Evolutionary conservation across 2,888 invertebrate genomes (phyloP).

Genomic region (Diarsia mendica): DNA sequence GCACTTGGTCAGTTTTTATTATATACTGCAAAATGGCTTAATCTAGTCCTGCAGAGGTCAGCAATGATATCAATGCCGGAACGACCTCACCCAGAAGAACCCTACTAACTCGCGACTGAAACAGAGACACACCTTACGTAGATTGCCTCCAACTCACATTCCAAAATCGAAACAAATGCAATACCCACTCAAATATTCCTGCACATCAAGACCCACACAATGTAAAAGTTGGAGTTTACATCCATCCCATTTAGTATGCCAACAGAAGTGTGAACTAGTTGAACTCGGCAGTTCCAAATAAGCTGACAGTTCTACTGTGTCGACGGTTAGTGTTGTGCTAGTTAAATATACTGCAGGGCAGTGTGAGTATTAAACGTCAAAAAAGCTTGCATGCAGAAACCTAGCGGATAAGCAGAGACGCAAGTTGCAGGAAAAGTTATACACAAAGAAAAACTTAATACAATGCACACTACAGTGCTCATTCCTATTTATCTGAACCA

Average conservation of each 20-base stretch:
- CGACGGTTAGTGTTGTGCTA: slow-evolving; percentile 13
- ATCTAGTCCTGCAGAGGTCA: too few relatives aligned
- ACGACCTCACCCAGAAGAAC: too few relatives aligned
- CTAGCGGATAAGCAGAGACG: not conserved
- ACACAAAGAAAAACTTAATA: slow-evolving; percentile 38
- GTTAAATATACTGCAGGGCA: slow-evolving; percentile 3
- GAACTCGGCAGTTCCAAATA: not conserved
- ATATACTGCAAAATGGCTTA: not conserved
- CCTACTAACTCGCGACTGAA: too few relatives aligned
- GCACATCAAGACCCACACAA: not conserved
- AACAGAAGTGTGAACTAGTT: slow-evolving; percentile 15
- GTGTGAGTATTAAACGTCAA: not conserved
- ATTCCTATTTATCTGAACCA: not conserved
- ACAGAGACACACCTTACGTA: too few relatives aligned
- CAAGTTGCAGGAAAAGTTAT: slow-evolving; percentile 14
- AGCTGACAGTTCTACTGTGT: not conserved
- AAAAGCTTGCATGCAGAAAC: not conserved
- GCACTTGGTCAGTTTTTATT: too few relatives aligned
- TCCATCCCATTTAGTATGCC: slow-evolving; percentile 8
- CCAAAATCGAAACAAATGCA: not conserved
- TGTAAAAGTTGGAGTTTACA: slow-evolving; percentile 1
- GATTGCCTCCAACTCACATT: not conserved
- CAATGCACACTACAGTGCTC: slow-evolving; percentile 28
- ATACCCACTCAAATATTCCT: not conserved
- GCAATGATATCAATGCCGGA: too few relatives aligned